Evolutionary conservation across 2,888 invertebrate species (phyloP), one percentile per base, ranked within the genome.

Genomic region (Drosophila anomalata): DNA sequence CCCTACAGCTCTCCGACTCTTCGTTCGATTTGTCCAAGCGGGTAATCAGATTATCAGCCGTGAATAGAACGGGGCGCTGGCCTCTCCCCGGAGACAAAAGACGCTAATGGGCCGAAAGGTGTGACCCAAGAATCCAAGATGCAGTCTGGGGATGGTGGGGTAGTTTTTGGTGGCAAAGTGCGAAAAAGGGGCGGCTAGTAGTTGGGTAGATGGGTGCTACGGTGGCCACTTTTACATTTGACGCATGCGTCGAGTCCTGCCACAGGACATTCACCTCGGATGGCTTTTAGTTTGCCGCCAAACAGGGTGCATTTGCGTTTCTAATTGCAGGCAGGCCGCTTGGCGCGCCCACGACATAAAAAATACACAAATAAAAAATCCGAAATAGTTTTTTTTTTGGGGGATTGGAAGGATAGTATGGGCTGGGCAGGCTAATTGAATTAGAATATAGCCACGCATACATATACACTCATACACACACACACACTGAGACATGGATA

Each of bases 211-310:
- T 36, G 54, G 22, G 31, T 17, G 29, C 29, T 29, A 29, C 29
- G 29, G 68, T 46, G 39, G n/a, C 36, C 36, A 36, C 29, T 26
- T 61, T 60, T 59, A 58, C 39, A 47, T 55, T 53, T 39, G 9
- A 47, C 84, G 84, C 84, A 88, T 84, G 84, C 84, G 84, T 48
- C 41, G 61, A 71, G 50, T 71, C 56, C 60, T 33, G 41, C 22
- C 73, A 84, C 75, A 84, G 84, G 84, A 88, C 84, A 87, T 84
- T 84, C 84, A 84, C 84, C 84, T 84, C 73, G 69, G 50, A 17
- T 68, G 58, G 67, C 65, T 71, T 75, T 44, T 73, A 68, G 77
- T 77, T 82, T 87, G 69, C 87, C 77, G 81, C 81, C 87, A 81
- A 87, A 84, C 76, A 69, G 85, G 87, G 85, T 80, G 87, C 81